Evolutionary conservation across 1,140 invertebrate genomes (phyloP), one percentile per base, ranked within the genome.

Genomic region (Bombus picipes): DNA sequence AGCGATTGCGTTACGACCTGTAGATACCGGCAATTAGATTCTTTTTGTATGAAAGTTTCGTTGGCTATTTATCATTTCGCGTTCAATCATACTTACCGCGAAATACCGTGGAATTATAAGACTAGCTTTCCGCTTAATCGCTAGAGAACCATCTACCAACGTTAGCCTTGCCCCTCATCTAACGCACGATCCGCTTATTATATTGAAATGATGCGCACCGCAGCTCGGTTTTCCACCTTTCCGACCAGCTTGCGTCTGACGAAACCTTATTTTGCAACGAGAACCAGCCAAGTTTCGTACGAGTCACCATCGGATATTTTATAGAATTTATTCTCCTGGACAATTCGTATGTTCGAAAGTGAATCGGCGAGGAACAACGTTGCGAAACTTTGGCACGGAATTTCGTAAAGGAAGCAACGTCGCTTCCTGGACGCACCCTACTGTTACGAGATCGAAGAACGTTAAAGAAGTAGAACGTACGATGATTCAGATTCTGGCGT

Each of bases 151-250:
- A 65, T 65, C 59, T 34, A 39, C 41, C n/a, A 53, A 66, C 39
- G 13, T 66, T 53, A 66, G 72, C 72, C 66, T 81, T 77, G 57
- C 75, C 75, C 75, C 47, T 81, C 68, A 59, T 81, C 79, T 39
- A 18, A 72, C 68, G 34, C 47, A 47, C 65, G 41, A 43, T 59
- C 62, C 68, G 75, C 34, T 66, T 34, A 81, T 72, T 81, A 72
- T 57, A 72, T 59, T 59, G 79, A 81, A 81, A 81, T 22, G 79
- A 80, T 71, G 32, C 66, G n/a, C 66, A 4, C 41, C 28, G 18
- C 34, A 10, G 15, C 28, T n/a, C 57, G 34, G 34, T 80, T 68
- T 70, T 80, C 43, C 43, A 43, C 47, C 32, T 57, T 53, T 39
- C 34, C 18, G 37, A 15, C 57, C 15, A 41, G 22, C 5, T 22